Evolutionary conservation across 2,888 invertebrate species (phyloP).

Genomic region (Sericinus montela): DNA sequence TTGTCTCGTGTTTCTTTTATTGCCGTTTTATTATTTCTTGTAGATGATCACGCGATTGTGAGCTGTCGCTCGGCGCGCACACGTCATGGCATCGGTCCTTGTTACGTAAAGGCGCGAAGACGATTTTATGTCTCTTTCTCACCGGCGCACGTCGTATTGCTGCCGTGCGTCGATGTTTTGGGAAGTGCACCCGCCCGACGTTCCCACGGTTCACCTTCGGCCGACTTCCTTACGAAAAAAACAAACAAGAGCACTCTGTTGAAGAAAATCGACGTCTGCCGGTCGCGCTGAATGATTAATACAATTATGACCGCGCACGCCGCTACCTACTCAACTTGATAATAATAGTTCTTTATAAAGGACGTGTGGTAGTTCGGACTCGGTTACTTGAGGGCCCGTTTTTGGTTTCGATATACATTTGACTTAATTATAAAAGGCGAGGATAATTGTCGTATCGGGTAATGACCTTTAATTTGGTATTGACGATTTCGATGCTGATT

Average conservation of each 20-base stretch:
- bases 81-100: constrained; percentile 60
- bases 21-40: constrained; percentile 80
- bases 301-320: constrained; percentile 76
- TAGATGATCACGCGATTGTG: constrained; percentile 79
- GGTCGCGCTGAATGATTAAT: constrained; percentile 77
- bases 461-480: constrained; percentile 6
- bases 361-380: constrained; percentile 59
- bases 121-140: constrained; percentile 43
- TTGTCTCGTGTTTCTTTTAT: constrained; percentile 77
- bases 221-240: constrained; percentile 79
- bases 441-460: constrained; percentile 9
- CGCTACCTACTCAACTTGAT: constrained; percentile 64
- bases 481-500: not conserved
- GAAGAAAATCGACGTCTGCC: constrained; percentile 79
- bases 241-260: constrained; percentile 79
- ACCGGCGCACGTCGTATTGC: constrained; percentile 71
- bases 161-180: constrained; percentile 80
- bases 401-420: constrained; percentile 35
- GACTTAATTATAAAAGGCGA: constrained; percentile 27
- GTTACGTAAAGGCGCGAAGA: constrained; percentile 26
- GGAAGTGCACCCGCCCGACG: constrained; percentile 79
- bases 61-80: constrained; percentile 78
- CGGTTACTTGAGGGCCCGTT: constrained; percentile 31
- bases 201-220: constrained; percentile 79
- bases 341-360: constrained; percentile 72